phyloP scores from a whole-genome alignment of 2,113 vertebrate species.

The Nematolebias whitei region DNA sequence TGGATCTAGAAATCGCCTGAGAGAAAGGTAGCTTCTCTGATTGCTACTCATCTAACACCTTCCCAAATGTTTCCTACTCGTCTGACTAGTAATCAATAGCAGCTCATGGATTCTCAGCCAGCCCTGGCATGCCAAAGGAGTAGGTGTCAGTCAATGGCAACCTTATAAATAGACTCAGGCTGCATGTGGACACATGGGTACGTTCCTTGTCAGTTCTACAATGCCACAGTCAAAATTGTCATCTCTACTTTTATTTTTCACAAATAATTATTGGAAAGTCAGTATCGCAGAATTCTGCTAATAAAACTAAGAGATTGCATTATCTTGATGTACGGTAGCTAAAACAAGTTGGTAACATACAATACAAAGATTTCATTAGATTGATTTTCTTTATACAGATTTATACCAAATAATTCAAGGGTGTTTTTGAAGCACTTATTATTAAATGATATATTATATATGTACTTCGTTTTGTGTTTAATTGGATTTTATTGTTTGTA shows the following conservation, averaged over 20 bases:
- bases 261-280: neutral
- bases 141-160: slow-evolving; percentile 66
- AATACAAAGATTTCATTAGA: too few species aligned
- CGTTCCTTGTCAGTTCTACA: slow-evolving; percentile 49
- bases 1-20: slow-evolving; percentile 77
- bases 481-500: neutral
- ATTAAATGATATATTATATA: neutral
- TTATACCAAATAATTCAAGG: neutral
- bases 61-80: slow-evolving; percentile 77
- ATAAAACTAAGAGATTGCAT: neutral
- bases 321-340: neutral
- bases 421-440: neutral
- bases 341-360: neutral
- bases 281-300: neutral
- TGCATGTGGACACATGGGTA: slow-evolving; percentile 54
- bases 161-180: slow-evolving; percentile 65
- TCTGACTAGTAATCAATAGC: slow-evolving; percentile 83
- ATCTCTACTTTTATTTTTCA: slow-evolving; percentile 2
- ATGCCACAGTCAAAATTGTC: slow-evolving; percentile 43
- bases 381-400: neutral
- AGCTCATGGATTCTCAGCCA: slow-evolving; percentile 73
- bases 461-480: too few species aligned
- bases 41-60: slow-evolving; percentile 75
- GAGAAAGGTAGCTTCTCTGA: slow-evolving; percentile 73
- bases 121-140: slow-evolving; percentile 61